Percentiles rank a stretch among this genome's conserved stretches.
These are phyloP conservation scores for Dusona sp. DNA, from an alignment of 2,888 invertebrate species.

Conservation along the genomic window DNA sequence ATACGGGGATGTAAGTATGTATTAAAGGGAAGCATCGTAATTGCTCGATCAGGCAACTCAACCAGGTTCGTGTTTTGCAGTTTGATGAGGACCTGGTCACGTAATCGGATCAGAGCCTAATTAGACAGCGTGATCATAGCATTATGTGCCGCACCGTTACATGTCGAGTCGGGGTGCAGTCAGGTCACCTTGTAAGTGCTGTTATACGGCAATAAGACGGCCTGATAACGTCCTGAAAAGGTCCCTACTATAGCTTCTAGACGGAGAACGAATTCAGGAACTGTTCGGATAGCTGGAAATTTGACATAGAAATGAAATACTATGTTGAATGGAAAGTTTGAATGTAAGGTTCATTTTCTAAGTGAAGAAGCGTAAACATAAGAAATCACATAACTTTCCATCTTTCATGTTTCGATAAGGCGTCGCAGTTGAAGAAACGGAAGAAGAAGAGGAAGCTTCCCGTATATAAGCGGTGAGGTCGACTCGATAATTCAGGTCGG, in stretches of 20 bases:
- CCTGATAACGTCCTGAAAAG: no score
- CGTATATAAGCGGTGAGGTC: constrained; percentile 33
- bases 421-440: neutral
- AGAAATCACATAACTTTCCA: constrained; percentile 36
- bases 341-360: constrained; percentile 15
- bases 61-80: no score
- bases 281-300: neutral
- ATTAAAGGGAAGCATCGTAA: no score
- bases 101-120: no score
- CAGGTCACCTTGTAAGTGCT: no score
- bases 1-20: no score
- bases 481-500: constrained; percentile 53
- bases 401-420: constrained; percentile 51
- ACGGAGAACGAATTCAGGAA: neutral
- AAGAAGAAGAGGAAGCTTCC: neutral
- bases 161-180: no score
- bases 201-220: no score
- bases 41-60: no score
- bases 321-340: neutral
- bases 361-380: constrained; percentile 36
- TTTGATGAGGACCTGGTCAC: no score
- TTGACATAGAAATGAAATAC: neutral
- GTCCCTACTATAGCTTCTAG: no score
- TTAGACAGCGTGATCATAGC: no score
- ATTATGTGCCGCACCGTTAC: neutral